Evolutionary conservation across 2,797 vertebrate genomes (phyloP), one percentile per base, ranked within the genome.

Genomic region (Tachyglossus aculeatus): DNA sequence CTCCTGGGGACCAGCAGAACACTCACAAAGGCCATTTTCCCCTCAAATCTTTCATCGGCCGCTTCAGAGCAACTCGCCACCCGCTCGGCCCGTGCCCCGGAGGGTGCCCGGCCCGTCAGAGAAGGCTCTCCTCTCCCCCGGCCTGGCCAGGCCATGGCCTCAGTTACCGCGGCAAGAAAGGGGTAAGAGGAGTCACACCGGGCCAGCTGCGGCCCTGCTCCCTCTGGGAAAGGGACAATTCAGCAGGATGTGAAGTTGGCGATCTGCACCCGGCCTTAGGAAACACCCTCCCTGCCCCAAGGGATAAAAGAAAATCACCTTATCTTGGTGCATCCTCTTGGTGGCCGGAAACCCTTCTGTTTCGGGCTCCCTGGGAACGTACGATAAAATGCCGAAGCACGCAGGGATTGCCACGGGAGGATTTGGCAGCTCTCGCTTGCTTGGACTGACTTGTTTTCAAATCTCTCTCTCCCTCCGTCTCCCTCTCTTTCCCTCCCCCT

Each of bases 391-490:
- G 40, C 48, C 50, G n/a, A 5, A 11, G 62, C 36, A 21, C 9
- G 38, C 21, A 7, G 4, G 61, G 69, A 74, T 72, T 74, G 67
- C 31, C 5, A 36, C 25, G 18, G 25, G 67, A 40, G 16, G 5
- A 5, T 41, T 70, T 57, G 85, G 67, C 67, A 68, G 75, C 82
- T 81, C 78, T 83, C 83, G 80, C 66, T 81, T 79, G 82, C 80
- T 19, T 7, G 72, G 80, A 68, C 74, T 68, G 71, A 80, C 55
- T 71, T 60, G 47, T 58, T 34, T 41, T 37, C 37, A 60, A 48
- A 56, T 11, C 38, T 7, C 32, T 18, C 25, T 25, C 15, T 67
- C 18, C 24, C 59, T 52, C 76, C 58, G 66, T 52, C 21, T 14
- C 57, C 74, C 62, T 47, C 71, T 70, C 82, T 56, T 59, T 51